These are phyloP conservation scores for Apis cerana DNA, from an alignment of 1,140 invertebrate genomes.

Conservation along the genomic window DNA sequence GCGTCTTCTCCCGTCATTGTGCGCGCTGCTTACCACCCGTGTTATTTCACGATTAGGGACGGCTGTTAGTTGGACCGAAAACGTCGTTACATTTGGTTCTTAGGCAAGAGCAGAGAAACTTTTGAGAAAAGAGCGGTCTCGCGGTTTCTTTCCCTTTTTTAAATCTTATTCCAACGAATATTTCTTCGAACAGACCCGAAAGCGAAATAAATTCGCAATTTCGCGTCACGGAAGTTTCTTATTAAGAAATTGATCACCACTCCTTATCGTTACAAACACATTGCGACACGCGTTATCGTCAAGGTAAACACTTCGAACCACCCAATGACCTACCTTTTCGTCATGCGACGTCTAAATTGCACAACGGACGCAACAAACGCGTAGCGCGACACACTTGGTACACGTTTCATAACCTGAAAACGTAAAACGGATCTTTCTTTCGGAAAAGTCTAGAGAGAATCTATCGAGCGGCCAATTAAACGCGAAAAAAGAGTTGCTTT, in stretches of 20 bases:
- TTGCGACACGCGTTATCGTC: neutral
- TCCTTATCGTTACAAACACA: neutral
- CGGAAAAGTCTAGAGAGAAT: neutral
- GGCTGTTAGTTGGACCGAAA: constrained; percentile 7
- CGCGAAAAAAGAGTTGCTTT: neutral
- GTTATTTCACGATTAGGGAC: constrained; percentile 29
- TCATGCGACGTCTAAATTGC: no score
- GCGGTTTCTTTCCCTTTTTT: no score
- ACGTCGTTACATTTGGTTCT: neutral
- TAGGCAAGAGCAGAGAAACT: no score
- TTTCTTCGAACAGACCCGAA: no score
- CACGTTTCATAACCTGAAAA: neutral
- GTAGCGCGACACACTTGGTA: neutral
- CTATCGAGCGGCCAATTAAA: constrained; percentile 16
- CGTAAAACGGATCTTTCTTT: neutral
- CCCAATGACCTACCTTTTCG: no score
- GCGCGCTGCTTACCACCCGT: neutral
- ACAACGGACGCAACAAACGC: neutral
- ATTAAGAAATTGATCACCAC: neutral
- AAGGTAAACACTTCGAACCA: neutral
- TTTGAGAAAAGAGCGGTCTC: neutral
- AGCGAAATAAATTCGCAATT: no score
- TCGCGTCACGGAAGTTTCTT: neutral
- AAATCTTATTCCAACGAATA: no score
- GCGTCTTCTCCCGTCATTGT: constrained; percentile 21